Evolutionary conservation across 2,113 vertebrate genomes (phyloP), one percentile per base, ranked within the genome.

Genomic region (Tylochromis polylepis): DNA sequence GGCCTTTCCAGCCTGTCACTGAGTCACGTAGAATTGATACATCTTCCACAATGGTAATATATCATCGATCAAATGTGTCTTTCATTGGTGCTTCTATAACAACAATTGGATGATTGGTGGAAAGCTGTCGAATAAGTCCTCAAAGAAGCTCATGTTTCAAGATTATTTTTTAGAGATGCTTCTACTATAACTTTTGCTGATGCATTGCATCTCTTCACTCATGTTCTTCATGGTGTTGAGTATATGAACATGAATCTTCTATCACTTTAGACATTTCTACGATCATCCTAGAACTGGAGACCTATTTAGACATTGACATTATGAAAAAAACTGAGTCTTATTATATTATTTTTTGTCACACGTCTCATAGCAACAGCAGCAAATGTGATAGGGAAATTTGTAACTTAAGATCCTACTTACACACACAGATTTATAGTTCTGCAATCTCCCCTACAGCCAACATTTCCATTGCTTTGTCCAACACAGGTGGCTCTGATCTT

Each of bases 111-210:
- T 84, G 82, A 87, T 92, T 81, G 77, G 77, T 83, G 51, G 16
- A 79, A 16, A 84, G 86, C 86, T 85, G 89, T 22, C 49, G 8
- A 87, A 88, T 75, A 41, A 41, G 59, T 82, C 67, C 84, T 86
- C 55, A 12, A 89, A 87, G 70, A 53, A 31, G 77, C 80, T 83
- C 90, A 88, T 91, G 85, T 57, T 83, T 88, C 85, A 79, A 88
- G 60, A 62, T 72, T 22, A 80, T 85, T 83, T 51, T 90, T 86
- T 55, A 85, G 83, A 85, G 67, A 70, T 81, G 90, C 81, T 92
- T 90, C 92, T 85, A 46, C 85, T 67, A 34, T 87, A 84, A 84
- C 88, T 79, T 87, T 85, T 58, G 78, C 85, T 57, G 78, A 83
- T 14, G 11, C 38, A 11, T 58, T 82, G 27, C 14, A n/a, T 82